Percentiles rank a stretch among this genome's conserved stretches.
These are phyloP conservation scores for Platysteira castanea DNA, from an alignment of 2,113 vertebrate genomes.

Conservation along the genomic window DNA sequence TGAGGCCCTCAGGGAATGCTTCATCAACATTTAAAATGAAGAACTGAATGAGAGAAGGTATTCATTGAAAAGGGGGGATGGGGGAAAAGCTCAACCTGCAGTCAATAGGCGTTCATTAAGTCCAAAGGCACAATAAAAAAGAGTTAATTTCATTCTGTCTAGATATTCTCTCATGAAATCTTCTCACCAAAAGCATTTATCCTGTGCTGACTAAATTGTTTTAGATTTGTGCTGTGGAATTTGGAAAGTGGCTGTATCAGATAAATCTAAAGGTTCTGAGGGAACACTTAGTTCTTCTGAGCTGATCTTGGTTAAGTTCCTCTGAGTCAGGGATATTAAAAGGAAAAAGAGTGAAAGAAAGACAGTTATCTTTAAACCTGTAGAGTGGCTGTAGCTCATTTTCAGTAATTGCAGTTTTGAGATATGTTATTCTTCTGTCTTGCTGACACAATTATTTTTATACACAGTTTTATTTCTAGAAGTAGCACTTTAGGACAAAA, in stretches of 20 bases:
- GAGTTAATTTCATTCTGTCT: conserved; percentile 3
- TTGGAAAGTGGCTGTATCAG: not conserved
- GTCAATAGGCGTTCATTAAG: conserved; percentile 15
- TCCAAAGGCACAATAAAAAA: conserved; percentile 3
- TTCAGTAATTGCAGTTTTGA: not conserved
- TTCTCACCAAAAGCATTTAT: conserved; percentile 29
- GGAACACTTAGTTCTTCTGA: not conserved
- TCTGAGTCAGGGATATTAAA: not conserved
- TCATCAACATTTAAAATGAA: not conserved
- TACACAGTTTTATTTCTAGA: conserved; percentile 19
- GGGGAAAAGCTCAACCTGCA: not conserved
- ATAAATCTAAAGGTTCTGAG: conserved; percentile 12
- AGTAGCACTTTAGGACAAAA: not conserved
- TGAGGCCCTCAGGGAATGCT: not conserved
- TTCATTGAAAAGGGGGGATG: not conserved
- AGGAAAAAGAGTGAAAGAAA: not conserved
- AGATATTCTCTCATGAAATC: not conserved
- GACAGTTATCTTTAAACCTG: not conserved
- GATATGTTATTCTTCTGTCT: not conserved
- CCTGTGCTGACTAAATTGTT: not conserved
- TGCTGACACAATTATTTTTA: conserved; percentile 25
- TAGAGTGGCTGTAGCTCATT: not conserved
- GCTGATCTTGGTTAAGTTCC: not conserved
- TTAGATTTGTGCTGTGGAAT: not conserved
- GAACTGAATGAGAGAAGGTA: not conserved